Conservation (phyloP, 2,888 invertebrate species). For the Amphipoea lucens region DNA sequence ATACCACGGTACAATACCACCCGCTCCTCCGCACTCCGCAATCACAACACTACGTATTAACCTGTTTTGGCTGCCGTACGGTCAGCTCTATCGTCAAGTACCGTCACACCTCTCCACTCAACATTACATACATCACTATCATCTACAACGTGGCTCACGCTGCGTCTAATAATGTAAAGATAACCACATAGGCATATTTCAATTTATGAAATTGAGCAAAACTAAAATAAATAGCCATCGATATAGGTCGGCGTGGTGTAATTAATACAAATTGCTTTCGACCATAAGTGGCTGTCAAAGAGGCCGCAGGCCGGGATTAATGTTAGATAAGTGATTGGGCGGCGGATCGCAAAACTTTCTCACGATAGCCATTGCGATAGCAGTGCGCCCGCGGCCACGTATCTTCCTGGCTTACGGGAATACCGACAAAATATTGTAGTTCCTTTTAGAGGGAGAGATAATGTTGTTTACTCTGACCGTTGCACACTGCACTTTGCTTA, state of each 20-base stretch:
- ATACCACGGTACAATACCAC: slow-evolving; percentile 74
- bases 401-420: slow-evolving; percentile 68
- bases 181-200: slow-evolving; percentile 12
- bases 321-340: slow-evolving; percentile 82
- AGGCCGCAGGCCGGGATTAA: slow-evolving; percentile 80
- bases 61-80: slow-evolving; percentile 64
- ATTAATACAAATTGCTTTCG: slow-evolving; percentile 85
- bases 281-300: slow-evolving; percentile 83
- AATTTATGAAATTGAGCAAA: slow-evolving; percentile 61
- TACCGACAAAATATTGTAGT: slow-evolving; percentile 71
- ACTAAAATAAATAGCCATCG: slow-evolving; percentile 69
- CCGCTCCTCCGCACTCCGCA: slow-evolving; percentile 62
- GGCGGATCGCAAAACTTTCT: slow-evolving; percentile 85
- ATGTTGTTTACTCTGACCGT: slow-evolving; percentile 64
- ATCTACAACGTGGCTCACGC: slow-evolving; percentile 26
- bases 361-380: slow-evolving; percentile 81
- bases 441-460: slow-evolving; percentile 68
- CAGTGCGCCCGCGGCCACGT: slow-evolving; percentile 65
- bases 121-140: slow-evolving; percentile 66
- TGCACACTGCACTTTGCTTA: slow-evolving; percentile 41
- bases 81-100: slow-evolving; percentile 61
- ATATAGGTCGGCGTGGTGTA: slow-evolving; percentile 78
- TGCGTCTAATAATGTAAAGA: slow-evolving; percentile 26
- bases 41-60: slow-evolving; percentile 78
- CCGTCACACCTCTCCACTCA: slow-evolving; percentile 64